Base-by-base conservation (phyloP, 2,113 vertebrate genomes). In the Fregetta grallaria region DNA sequence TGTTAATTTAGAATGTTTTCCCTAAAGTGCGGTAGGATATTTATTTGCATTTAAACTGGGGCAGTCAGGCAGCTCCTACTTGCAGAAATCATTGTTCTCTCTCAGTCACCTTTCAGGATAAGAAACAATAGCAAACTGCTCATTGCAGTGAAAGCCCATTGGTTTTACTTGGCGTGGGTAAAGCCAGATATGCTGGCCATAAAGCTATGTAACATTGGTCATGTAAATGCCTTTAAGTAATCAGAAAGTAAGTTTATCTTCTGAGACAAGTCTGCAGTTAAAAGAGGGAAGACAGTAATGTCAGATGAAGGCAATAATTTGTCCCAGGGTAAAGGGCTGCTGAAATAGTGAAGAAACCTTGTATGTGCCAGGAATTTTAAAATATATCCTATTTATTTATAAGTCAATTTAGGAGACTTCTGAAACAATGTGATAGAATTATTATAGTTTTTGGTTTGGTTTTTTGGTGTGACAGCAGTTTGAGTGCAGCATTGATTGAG, bases 1-100 rank as follows among this genome's bases (percentile, higher is more conserved):
- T 89, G 44, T 90, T 95, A 76, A 94, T 98, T 95, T 81, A 87
- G 90, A 86, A 83, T 85, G 16, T 61, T 92, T 95, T 85, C 91
- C 55, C 86, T 94, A 10, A 94, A 91, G 76, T 94, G 44, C 56
- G 78, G 6, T 34, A 92, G 40, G 47, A 88, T 95, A 85, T 91
- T 94, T 91, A 81, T 82, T 96, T 92, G 66, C 66, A 81, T 91
- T 94, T 94, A 74, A 93, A 55, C 67, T 67, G 77, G n/a, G 81
- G 20, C 44, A 78, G 58, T 70, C 77, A 82, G 67, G 38, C 77
- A 70, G 36, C 49, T 96, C 63, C 81, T 85, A 6, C 77, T 78
- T 85, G 34, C 53, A 95, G 74, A 93, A 83, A 56, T 74, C 26
- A 25, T 49, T 68, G 10, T 90, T 90, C 38, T 34, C 56, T 94